Conservation (phyloP, 2,888 invertebrate species). For the Lamproptera curius region DNA sequence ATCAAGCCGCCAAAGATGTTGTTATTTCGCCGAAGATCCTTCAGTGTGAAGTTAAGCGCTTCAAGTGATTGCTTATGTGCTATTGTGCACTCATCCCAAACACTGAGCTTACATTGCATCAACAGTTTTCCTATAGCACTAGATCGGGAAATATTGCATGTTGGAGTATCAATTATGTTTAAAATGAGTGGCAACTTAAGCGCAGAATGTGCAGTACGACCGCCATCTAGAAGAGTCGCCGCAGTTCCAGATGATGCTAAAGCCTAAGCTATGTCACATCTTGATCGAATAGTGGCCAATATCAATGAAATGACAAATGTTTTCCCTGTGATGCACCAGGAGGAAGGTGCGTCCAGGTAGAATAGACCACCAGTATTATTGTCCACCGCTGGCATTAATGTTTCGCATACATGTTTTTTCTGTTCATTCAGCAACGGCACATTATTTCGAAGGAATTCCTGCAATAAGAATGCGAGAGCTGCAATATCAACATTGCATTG, state of each 20-base stretch:
- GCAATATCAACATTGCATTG: constrained; percentile 25
- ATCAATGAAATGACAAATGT: constrained; percentile 28
- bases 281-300: constrained; percentile 26
- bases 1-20: constrained; percentile 25
- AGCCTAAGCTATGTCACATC: constrained; percentile 26
- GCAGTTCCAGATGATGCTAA: constrained; percentile 30
- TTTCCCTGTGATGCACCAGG: constrained; percentile 29
- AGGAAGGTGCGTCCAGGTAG: constrained; percentile 11
- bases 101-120: too few relatives aligned
- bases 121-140: constrained; percentile 27
- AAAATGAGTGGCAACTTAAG: constrained; percentile 29
- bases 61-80: constrained; percentile 12
- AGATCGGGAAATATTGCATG: constrained; percentile 30
- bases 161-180: constrained; percentile 30
- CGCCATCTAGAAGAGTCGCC: constrained; percentile 25
- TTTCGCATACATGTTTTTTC: constrained; percentile 28
- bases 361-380: constrained; percentile 29
- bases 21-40: constrained; percentile 27
- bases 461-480: too few relatives aligned
- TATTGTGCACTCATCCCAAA: constrained; percentile 30
- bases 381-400: constrained; percentile 30
- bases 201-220: constrained; percentile 30
- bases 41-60: constrained; percentile 26
- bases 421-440: constrained; percentile 32
- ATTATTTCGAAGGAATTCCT: constrained; percentile 29